A percentile compares a stretch with the other conserved stretches of the same genome.
These are phyloP conservation scores for Aphelinus certus DNA, from an alignment of 1,140 invertebrate genomes.

Conservation along the genomic window DNA sequence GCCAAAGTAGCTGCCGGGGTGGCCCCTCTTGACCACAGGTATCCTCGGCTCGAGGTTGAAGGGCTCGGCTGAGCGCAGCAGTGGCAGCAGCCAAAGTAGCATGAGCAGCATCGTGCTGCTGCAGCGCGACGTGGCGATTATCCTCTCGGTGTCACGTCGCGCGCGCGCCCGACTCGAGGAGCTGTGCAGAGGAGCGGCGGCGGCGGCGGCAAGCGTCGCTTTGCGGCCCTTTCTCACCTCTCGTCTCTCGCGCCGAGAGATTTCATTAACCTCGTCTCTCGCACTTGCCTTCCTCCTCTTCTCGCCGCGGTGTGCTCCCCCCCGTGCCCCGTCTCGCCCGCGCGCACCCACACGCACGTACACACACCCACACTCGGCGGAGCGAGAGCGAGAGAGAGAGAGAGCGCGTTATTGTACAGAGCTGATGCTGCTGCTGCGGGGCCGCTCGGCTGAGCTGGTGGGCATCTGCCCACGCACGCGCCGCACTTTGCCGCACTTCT, in stretches of 20 bases:
- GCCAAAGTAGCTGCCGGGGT: slow-evolving; percentile 82
- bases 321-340: background rate
- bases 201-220: slow-evolving; percentile 18
- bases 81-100: background rate
- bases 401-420: background rate
- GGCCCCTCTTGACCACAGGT: slow-evolving; percentile 82
- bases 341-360: background rate
- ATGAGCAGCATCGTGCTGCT: too few relatives aligned
- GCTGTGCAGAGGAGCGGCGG: background rate
- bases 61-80: background rate
- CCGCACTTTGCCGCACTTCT: slow-evolving; percentile 3
- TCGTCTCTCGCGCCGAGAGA: slow-evolving; percentile 22
- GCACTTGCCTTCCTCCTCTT: background rate
- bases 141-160: too few relatives aligned
- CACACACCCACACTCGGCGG: background rate
- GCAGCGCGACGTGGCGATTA: too few relatives aligned
- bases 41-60: slow-evolving; percentile 89
- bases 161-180: too few relatives aligned
- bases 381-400: background rate
- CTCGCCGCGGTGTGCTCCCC: background rate
- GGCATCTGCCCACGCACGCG: slow-evolving; percentile 10
- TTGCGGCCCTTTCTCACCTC: slow-evolving; percentile 5
- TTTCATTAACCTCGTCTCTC: slow-evolving; percentile 25
- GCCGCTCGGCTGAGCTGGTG: too few relatives aligned
- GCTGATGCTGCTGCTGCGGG: too few relatives aligned